Evolutionary conservation across 1,140 invertebrate genomes (phyloP).

Genomic region (Drosophila biarmipes): DNA sequence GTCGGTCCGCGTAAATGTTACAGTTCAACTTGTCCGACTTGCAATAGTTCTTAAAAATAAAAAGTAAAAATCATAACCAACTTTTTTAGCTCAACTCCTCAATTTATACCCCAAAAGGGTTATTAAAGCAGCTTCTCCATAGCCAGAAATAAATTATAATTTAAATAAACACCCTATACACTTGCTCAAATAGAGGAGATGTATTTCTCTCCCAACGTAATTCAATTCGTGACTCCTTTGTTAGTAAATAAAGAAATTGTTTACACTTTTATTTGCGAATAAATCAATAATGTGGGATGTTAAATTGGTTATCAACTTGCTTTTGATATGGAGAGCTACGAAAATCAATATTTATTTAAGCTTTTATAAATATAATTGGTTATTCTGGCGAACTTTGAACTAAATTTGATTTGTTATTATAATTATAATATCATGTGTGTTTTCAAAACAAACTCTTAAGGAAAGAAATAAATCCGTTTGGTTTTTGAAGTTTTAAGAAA

Average conservation of each 20-base stretch:
- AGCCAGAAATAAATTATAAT: neutral
- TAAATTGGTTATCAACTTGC: constrained; percentile 17
- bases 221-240: constrained; percentile 20
- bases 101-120: no score
- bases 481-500: no score
- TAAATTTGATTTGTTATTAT: neutral
- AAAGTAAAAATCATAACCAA: neutral
- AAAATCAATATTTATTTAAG: neutral
- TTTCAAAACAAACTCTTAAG: no score
- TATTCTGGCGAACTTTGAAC: neutral
- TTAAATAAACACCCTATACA: neutral
- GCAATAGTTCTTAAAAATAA: neutral
- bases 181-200: constrained; percentile 4
- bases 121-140: neutral
- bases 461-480: no score
- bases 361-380: neutral
- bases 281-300: constrained; percentile 5
- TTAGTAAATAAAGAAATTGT: constrained; percentile 24
- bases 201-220: neutral
- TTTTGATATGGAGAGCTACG: neutral
- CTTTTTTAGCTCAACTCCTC: neutral
- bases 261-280: constrained; percentile 27
- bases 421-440: neutral
- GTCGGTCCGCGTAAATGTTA: constrained; percentile 40
- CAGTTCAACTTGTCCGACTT: constrained; percentile 21